Evolutionary conservation across 1,140 invertebrate species (phyloP).

Genomic region (Drosophila micromelanica): DNA sequence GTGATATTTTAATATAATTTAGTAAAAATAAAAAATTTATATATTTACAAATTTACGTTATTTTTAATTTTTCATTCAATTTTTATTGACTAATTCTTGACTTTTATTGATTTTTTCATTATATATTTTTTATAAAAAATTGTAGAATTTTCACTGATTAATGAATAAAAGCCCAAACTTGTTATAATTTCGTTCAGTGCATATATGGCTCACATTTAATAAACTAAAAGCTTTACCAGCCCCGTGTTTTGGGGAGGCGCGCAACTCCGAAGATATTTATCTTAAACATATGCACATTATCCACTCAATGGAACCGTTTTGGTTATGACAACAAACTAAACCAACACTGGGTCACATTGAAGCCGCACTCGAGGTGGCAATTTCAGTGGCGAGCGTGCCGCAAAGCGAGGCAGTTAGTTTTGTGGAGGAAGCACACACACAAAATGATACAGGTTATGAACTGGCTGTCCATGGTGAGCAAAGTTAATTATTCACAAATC

Average conservation of each 20-base stretch:
- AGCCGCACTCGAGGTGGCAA: constrained; percentile 23
- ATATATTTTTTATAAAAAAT: no score
- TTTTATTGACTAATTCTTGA: no score
- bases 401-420: constrained; percentile 31
- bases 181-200: constrained; percentile 43
- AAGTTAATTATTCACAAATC: background rate
- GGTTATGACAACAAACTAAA: constrained; percentile 54
- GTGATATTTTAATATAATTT: no score
- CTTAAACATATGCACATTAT: constrained; percentile 75
- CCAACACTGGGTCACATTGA: constrained; percentile 46
- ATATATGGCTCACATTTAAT: constrained; percentile 60
- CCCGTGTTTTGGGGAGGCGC: constrained; percentile 4
- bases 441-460: constrained; percentile 74
- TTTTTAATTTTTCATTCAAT: no score
- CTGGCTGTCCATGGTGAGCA: constrained; percentile 65
- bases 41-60: no score
- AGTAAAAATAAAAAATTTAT: no score
- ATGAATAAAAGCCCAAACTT: background rate
- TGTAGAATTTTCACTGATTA: no score
- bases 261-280: constrained; percentile 72
- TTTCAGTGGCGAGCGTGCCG: constrained; percentile 33
- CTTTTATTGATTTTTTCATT: no score
- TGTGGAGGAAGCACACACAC: background rate
- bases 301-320: constrained; percentile 52
- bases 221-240: constrained; percentile 74